Evolutionary conservation across 2,113 vertebrate genomes (phyloP).

Genomic region (Meles meles): DNA sequence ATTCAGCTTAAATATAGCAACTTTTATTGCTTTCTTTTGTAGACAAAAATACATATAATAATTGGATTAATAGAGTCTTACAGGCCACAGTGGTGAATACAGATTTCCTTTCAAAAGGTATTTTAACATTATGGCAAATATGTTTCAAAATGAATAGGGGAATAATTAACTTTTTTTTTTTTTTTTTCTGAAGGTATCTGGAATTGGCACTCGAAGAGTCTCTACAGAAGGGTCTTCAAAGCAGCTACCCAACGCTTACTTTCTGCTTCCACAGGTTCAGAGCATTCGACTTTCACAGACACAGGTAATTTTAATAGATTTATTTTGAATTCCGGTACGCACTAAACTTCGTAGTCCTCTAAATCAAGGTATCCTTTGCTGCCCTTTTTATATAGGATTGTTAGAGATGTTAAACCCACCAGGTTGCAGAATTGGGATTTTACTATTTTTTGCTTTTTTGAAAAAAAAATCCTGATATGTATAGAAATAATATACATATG

Average conservation of each 20-base stretch:
- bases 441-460: not conserved
- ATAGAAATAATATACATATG: not conserved
- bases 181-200: conserved; percentile 88
- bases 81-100: not conserved
- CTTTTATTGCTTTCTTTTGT: not conserved
- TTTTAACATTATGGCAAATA: not conserved
- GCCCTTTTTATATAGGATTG: not conserved
- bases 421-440: not conserved
- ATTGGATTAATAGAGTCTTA: not conserved
- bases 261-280: conserved; percentile 93
- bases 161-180: not conserved
- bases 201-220: conserved; percentile 84
- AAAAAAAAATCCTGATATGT: not conserved
- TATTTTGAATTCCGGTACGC: not conserved
- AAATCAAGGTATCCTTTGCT: not conserved
- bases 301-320: conserved; percentile 85
- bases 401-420: not conserved
- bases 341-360: not conserved
- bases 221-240: conserved; percentile 83
- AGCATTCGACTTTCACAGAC: conserved; percentile 92
- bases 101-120: not conserved
- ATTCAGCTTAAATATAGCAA: not conserved
- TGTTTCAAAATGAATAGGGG: not conserved
- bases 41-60: not conserved
- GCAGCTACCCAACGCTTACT: conserved; percentile 82